A percentile compares a stretch with the other conserved stretches of the same genome.
phyloP scores from a whole-genome alignment of 1,140 invertebrate genomes.

The Halesus radiatus region DNA sequence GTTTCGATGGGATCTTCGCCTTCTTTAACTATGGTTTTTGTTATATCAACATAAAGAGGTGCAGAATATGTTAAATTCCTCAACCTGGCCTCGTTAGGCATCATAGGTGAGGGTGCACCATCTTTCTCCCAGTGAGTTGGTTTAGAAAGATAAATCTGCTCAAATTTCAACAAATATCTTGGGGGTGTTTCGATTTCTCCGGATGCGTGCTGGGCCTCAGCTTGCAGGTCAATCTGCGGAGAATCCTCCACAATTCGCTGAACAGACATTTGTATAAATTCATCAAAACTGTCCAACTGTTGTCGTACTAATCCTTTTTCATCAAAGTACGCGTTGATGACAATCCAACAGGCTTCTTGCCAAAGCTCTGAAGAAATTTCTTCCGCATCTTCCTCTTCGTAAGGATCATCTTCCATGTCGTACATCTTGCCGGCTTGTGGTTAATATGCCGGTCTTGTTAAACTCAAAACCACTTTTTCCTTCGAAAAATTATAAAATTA shows the following conservation, averaged over 20 bases:
- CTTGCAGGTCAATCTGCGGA: constrained; percentile 96
- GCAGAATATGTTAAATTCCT: constrained; percentile 95
- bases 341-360: constrained; percentile 99
- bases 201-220: constrained; percentile 95
- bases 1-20: constrained; percentile 93
- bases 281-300: constrained; percentile 98
- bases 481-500: too few relatives aligned
- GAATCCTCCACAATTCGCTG: constrained; percentile 99
- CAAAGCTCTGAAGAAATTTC: constrained; percentile 96
- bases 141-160: constrained; percentile 98
- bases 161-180: constrained; percentile 94
- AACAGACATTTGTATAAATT: constrained; percentile 99
- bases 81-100: constrained; percentile 97
- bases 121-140: constrained; percentile 99
- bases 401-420: constrained; percentile 74
- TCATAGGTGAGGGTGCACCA: constrained; percentile 97
- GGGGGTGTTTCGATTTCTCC: constrained; percentile 95
- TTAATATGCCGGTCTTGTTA: too few relatives aligned
- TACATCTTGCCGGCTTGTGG: constrained; percentile 60
- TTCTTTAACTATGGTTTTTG: constrained; percentile 93
- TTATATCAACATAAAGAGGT: constrained; percentile 98
- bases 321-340: constrained; percentile 99
- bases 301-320: constrained; percentile 99
- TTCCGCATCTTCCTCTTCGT: constrained; percentile 84
- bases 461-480: too few relatives aligned